Base-by-base conservation (phyloP, 1,140 invertebrate species). In the Lepidurus apus region DNA sequence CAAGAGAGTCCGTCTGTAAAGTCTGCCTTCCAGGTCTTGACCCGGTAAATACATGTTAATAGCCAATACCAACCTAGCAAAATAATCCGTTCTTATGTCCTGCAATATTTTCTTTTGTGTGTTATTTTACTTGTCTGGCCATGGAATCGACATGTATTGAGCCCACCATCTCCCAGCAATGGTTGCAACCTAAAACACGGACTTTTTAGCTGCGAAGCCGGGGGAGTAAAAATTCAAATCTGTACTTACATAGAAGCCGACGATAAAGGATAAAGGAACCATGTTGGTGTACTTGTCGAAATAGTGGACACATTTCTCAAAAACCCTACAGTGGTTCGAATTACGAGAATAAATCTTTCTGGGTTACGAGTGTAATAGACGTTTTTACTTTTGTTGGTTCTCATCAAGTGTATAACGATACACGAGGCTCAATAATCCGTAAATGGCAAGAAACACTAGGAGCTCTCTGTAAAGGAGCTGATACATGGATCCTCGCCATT, bases 161-260 rank as follows among this genome's bases (percentile, higher is more conserved):
- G 89, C 91, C 95, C 95, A 97, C 95, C 95, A 98, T 83, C 96
- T 88, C 11, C 90, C 92, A 87, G 97, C 94, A 26, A 98, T 94
- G 74, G 97, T 91, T 17, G 92, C 91, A 11, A 98, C 95, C 85
- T 97, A 98, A 85, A 34, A 34, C 34, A 34, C 3, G 4, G 34
- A 4, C 34, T 34, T 34, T 34, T 34, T 34, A 34, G 4, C 34
- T 34, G 3, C 34, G 34, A 34, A 34, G 34, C 4, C 34, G 1
- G 34, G 34, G 3, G 21, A 21, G 53, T 21, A 17, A 7, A 21
- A 7, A 82, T 84, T 74, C 84, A 83, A 80, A 85, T 65, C 17
- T 7, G 21, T 65, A 65, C 53, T 13, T 65, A 98, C 95, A 85
- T 97, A 98, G 85, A 95, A 98, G 75, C 94, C 94, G 73, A 96